Base-by-base conservation (phyloP, 1,140 invertebrate species). In the Bombus breviceps region DNA sequence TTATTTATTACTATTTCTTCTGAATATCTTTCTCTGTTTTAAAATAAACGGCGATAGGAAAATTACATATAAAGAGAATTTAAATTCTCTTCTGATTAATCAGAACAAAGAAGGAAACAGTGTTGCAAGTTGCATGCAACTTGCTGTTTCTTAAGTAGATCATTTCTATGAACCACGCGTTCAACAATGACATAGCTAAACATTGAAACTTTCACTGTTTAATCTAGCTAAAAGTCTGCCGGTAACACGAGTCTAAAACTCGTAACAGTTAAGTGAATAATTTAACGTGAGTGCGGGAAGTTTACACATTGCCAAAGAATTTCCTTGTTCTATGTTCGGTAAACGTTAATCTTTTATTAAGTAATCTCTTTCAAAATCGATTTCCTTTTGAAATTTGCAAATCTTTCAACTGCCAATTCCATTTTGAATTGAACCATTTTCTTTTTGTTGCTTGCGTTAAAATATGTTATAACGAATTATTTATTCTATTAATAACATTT, bases 111-210 rank as follows among this genome's bases (percentile, higher is more conserved):
- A 34, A 22, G n/a, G 32, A 28, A 59, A 59, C n/a, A n/a, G 25
- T 25, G 22, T n/a, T 43, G 37, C 39, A 76, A 59, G 74, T 39
- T 37, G 28, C 13, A n/a, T 59, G 4, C 28, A 39, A 76, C 34
- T 47, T 18, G 34, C 74, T 18, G 34, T 59, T 76, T 57, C 34
- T 37, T 76, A 59, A 76, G 53, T 37, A 34, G 74, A 76, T 76
- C 74, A 76, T 76, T 76, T 59, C 74, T 76, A 76, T 76, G 53
- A 76, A 59, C 47, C 34, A 59, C 74, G 39, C 74, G 28, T 76
- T 76, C 74, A 76, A 76, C 74, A 59, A n/a, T 39, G 74, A 39
- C 34, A 76, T 53, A 59, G 74, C 39, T 76, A 59, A 76, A 59
- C 53, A 53, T 74, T 74, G 73, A 74, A 74, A 74, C 73, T 74